Conservation (phyloP, 2,888 invertebrate genomes). For the Bombyx huttoni region DNA sequence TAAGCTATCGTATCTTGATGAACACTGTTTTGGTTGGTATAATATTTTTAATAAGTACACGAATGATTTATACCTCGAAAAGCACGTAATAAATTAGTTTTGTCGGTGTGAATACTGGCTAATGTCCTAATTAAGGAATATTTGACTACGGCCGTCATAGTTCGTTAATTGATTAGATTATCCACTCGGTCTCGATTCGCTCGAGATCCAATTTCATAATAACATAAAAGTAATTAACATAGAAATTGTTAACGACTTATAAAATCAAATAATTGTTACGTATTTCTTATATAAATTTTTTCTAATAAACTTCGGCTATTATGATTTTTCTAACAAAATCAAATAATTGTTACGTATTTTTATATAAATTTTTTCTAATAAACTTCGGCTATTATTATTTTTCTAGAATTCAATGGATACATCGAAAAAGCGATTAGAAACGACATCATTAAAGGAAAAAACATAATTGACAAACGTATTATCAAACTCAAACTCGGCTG, state of each 20-base stretch:
- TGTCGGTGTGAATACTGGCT: conserved; percentile 3
- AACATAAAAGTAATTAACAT: conserved; percentile 4
- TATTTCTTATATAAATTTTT: too few relatives aligned
- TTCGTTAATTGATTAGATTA: conserved; percentile 31
- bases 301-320: too few relatives aligned
- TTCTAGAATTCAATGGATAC: too few relatives aligned
- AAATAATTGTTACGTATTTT: too few relatives aligned
- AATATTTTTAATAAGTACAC: neutral
- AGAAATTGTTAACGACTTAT: neutral
- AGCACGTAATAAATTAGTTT: neutral
- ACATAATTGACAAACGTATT: too few relatives aligned
- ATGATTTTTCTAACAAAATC: too few relatives aligned
- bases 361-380: too few relatives aligned
- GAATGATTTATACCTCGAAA: neutral
- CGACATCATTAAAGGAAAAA: too few relatives aligned
- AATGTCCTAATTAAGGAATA: conserved; percentile 36
- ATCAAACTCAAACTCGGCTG: too few relatives aligned
- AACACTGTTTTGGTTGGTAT: neutral
- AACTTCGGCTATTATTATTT: too few relatives aligned
- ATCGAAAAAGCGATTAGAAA: too few relatives aligned
- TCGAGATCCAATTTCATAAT: conserved; percentile 9
- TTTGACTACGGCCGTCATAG: conserved; percentile 27
- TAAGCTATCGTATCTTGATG: neutral
- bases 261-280: too few relatives aligned
- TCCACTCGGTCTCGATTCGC: conserved; percentile 8